Base-by-base conservation (phyloP, 1,140 invertebrate genomes). In the Heliconius hermathena region DNA sequence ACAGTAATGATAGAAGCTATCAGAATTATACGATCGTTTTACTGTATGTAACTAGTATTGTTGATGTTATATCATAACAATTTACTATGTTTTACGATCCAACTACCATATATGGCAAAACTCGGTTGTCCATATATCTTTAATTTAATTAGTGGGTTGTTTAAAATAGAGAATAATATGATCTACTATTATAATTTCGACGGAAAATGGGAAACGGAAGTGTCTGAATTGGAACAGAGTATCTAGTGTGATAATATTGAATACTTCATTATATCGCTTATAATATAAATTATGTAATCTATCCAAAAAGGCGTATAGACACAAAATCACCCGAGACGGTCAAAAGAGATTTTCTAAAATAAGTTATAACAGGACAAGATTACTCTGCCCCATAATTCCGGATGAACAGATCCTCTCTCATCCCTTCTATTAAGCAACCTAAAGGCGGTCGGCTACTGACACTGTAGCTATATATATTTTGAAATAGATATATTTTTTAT, bases 351-450 rank as follows among this genome's bases (percentile, higher is more conserved):
- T 71, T 71, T 71, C 71, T 52, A 29, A 76, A 76, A 76, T 76
- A 76, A 70, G 22, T 36, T 46, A 29, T 52, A 41, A 71, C n/a
- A 49, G n/a, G 75, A 76, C 60, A 36, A 76, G 75, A 76, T 76
- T 76, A 76, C 75, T 41, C 11, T 8, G 22, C 60, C 60, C 33
- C 75, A 76, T 80, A 73, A 82, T 80, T 77, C 71, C 26, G 41
- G 75, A 71, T 49, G 75, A 73, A 49, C 77, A 26, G 77, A 78
- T 78, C 38, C 71, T 33, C 71, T 78, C 57, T 73, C 71, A 73
- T 73, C 71, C 75, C 20, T 52, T 49, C 77, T 73, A 78, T 66
- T 78, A 78, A 52, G n/a, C 52, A 52, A 78, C 77, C 71, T 73
- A 41, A 57, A 38, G 71, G n/a, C 16, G 5, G 8, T 71, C 18